Base-by-base conservation (phyloP, 1,140 invertebrate species). In the Galendromus occidentalis region DNA sequence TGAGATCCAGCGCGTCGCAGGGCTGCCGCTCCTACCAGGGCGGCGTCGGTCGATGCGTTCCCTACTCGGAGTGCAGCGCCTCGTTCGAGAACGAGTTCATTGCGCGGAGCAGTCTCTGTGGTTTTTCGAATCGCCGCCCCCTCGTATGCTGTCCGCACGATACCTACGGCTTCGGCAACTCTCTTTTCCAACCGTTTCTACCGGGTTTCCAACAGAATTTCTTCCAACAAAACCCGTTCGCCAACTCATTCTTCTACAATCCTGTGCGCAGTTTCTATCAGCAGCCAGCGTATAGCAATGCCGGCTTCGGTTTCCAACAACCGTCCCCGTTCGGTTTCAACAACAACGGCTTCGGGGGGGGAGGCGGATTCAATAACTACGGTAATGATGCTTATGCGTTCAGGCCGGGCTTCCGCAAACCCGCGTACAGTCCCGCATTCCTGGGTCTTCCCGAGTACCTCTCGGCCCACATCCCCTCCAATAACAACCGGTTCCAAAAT, bases 331-430 rank as follows among this genome's bases (percentile, higher is more conserved):
- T 39, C 33, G 33, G 33, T 39, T 59, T 20, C 9, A 25, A 25
- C 51, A 33, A 33, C 51, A 29, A 29, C 20, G 22, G 22, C 22
- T 59, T 33, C 9, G 45, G 45, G 4, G 45, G 45, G 45, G 18
- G 18, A 20, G 51, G 51, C 12, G 51, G 51, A 25, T 59, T 59
- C 51, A 59, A 9, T 22, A 29, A 17, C 14, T 59, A 59, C 33
- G 51, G 51, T 59, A 59, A 59, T 59, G 25, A 59, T 59, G 51
- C n/a, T 59, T 59, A 29, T 33, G 25, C 51, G 51, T 59, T 59
- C 51, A 59, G 51, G 33, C 51, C 51, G 14, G 51, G 14, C 25
- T 59, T 20, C 9, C 51, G 51, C 4, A 17, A 59, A 14, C 51
- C 51, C 1, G 14, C 51, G 51, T 17, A 33, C 25, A 17, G 22